Base-by-base conservation (phyloP, 2,888 invertebrate species). In the Dioctria linearis region DNA sequence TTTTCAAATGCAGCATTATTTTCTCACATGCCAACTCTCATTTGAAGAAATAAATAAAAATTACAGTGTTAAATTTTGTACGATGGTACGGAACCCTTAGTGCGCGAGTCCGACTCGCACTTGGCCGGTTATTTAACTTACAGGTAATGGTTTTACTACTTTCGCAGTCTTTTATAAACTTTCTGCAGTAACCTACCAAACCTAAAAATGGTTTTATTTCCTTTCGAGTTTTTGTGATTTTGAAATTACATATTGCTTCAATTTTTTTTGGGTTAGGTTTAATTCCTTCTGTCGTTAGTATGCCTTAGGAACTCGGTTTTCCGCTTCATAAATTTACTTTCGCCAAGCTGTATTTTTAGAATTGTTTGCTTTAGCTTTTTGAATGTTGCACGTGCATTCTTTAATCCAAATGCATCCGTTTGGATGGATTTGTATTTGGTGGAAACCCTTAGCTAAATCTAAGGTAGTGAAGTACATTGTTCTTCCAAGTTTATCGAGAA, bases 401-500 rank as follows among this genome's bases (percentile, higher is more conserved):
- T n/a, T n/a, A n/a, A n/a, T n/a, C n/a, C n/a, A n/a, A n/a, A n/a
- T n/a, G n/a, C n/a, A n/a, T n/a, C n/a, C n/a, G n/a, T n/a, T n/a
- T n/a, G n/a, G n/a, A n/a, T n/a, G n/a, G n/a, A n/a, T n/a, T n/a
- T n/a, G n/a, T n/a, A n/a, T n/a, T n/a, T n/a, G n/a, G n/a, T n/a
- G n/a, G n/a, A n/a, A n/a, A n/a, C n/a, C n/a, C n/a, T n/a, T n/a
- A n/a, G n/a, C n/a, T n/a, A n/a, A n/a, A n/a, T n/a, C n/a, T n/a
- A n/a, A n/a, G n/a, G n/a, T n/a, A 67, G 43, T 0, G 46, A 46
- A 25, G 25, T 43, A n/a, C 43, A n/a, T 5, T 66, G 86, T 82
- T 86, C 85, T 76, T 85, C 83, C 8, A 46, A 46, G 46, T 5
- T 6, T 46, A 8, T 46, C 5, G 46, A 46, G 8, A 6, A 46